Conservation (phyloP, 2,888 invertebrate species). For the Dryococelus australis region DNA sequence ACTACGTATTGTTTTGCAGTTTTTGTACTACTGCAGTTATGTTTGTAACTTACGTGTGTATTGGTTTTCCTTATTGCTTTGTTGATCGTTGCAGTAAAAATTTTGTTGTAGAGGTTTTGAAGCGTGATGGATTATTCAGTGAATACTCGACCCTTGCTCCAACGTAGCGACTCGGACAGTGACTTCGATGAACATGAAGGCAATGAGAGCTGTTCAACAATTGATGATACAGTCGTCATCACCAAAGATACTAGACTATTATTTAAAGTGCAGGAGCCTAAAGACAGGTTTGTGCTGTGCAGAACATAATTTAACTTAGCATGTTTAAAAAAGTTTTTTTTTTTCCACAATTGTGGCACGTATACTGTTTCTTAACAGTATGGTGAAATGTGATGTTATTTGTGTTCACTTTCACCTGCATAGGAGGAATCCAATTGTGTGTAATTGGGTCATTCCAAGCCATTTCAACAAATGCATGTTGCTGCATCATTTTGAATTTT, state of each 20-base stretch:
- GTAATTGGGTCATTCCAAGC: too few species aligned
- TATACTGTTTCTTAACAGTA: too few species aligned
- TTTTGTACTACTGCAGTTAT: too few species aligned
- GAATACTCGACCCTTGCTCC: slow-evolving; percentile 63
- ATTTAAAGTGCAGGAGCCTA: slow-evolving; percentile 56
- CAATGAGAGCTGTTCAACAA: slow-evolving; percentile 50
- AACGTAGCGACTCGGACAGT: slow-evolving; percentile 59
- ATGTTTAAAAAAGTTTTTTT: too few species aligned
- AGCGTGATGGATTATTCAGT: slow-evolving; percentile 56
- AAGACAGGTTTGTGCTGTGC: slow-evolving; percentile 54
- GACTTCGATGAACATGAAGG: slow-evolving; percentile 58
- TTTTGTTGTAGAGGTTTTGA: background rate
- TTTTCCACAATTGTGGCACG: too few species aligned
- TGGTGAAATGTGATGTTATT: too few species aligned
- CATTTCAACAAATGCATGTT: too few species aligned
- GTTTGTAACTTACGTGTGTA: too few species aligned
- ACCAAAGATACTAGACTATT: slow-evolving; percentile 57
- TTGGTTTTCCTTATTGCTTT: background rate
- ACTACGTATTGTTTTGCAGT: too few species aligned
- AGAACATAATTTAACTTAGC: slow-evolving; percentile 30
- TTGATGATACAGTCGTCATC: slow-evolving; percentile 54
- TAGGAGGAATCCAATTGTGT: too few species aligned
- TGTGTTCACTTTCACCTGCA: too few species aligned
- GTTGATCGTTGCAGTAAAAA: background rate
- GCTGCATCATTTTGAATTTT: too few species aligned